Conservation (phyloP, 1,140 invertebrate genomes). For the Capitella teleta region DNA sequence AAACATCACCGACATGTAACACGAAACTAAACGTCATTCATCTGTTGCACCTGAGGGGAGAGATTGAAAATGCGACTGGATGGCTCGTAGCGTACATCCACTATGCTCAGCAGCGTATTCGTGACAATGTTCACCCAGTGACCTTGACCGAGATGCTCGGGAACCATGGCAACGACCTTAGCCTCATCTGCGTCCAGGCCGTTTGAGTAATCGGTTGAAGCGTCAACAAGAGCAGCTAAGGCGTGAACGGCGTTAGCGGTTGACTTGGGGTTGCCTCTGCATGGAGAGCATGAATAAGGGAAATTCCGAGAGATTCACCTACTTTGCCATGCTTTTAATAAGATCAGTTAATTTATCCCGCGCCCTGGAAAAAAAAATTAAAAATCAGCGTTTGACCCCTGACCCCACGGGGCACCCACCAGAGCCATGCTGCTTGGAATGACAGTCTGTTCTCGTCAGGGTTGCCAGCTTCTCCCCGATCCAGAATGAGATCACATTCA, state of each 20-base stretch:
- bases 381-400: background rate
- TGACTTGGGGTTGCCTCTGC: background rate
- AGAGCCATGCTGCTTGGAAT: conserved; percentile 21
- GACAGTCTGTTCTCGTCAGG: conserved; percentile 15
- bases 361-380: background rate
- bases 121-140: conserved; percentile 5
- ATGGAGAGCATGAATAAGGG: background rate
- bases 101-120: conserved; percentile 2
- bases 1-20: background rate
- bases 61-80: background rate
- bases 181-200: background rate
- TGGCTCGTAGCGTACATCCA: conserved; percentile 1
- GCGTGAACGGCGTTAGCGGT: background rate
- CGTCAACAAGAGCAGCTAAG: background rate
- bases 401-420: conserved; percentile 11
- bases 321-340: conserved; percentile 6
- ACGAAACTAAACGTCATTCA: background rate
- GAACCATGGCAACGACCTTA: background rate
- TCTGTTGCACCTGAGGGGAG: conserved; percentile 1
- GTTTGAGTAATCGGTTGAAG: background rate
- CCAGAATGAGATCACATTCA: conserved; percentile 22
- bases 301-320: background rate
- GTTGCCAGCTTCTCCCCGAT: conserved; percentile 17
- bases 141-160: background rate
- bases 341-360: conserved; percentile 7